Evolutionary conservation across 2,797 vertebrate genomes (phyloP).

Genomic region (Acanthurus lineatus): DNA sequence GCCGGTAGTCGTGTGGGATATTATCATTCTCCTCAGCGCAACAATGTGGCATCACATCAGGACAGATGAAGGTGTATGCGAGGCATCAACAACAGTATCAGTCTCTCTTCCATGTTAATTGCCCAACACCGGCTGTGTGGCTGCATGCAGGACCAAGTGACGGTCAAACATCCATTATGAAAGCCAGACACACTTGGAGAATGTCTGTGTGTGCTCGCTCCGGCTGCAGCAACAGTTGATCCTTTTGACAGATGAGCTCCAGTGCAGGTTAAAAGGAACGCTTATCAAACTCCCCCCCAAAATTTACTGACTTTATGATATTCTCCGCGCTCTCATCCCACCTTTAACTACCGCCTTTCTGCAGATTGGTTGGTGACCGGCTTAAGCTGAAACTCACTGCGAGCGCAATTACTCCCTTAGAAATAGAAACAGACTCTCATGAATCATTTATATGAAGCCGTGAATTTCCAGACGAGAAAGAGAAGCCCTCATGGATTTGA

Average conservation of each 20-base stretch:
- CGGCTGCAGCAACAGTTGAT: conserved; percentile 87
- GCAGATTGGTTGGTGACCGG: conserved; percentile 53
- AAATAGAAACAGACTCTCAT: conserved; percentile 75
- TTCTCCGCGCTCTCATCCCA: conserved; percentile 37
- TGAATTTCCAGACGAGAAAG: conserved; percentile 73
- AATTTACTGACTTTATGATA: conserved; percentile 62
- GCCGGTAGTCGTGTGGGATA: conserved; percentile 68
- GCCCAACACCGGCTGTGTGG: conserved; percentile 60
- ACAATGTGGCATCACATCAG: conserved; percentile 80
- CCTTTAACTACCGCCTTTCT: conserved; percentile 39
- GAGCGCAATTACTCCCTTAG: conserved; percentile 76
- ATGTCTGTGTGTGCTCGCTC: conserved; percentile 57
- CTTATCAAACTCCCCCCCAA: conserved; percentile 60
- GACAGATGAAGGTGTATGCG: conserved; percentile 80
- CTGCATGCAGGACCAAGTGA: conserved; percentile 58
- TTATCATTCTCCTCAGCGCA: conserved; percentile 78
- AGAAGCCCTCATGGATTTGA: conserved; percentile 59
- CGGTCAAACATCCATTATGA: conserved; percentile 73
- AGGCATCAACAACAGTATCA: conserved; percentile 74
- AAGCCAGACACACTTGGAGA: conserved; percentile 60
- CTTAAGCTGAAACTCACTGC: conserved; percentile 72
- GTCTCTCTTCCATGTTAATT: conserved; percentile 82
- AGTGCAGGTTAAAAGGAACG: conserved; percentile 53
- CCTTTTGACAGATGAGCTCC: conserved; percentile 72
- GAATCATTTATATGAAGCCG: conserved; percentile 80